These are phyloP conservation scores for Tiphia femorata DNA, from an alignment of 2,888 invertebrate genomes.

Conservation along the genomic window DNA sequence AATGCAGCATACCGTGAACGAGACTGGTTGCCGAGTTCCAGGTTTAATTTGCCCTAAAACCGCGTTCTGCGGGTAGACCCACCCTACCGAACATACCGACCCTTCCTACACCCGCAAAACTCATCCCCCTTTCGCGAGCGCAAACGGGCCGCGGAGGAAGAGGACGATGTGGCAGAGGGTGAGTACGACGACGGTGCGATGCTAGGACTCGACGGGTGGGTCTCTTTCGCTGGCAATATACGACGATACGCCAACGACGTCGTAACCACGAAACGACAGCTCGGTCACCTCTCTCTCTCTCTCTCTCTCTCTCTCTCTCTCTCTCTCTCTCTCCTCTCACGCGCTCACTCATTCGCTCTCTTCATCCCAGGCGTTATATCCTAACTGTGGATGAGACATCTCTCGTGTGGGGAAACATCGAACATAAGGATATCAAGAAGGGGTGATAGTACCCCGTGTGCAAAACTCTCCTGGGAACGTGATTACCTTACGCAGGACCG, in stretches of 20 bases:
- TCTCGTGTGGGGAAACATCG: constrained; percentile 20
- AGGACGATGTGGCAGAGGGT: not conserved
- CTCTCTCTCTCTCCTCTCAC: not conserved
- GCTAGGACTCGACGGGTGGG: too few species aligned
- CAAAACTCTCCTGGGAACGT: constrained; percentile 13
- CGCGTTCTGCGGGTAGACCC: constrained; percentile 29
- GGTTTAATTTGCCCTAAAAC: constrained; percentile 45
- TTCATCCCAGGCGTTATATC: constrained; percentile 6
- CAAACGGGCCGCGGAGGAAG: not conserved
- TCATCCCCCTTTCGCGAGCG: constrained; percentile 4
- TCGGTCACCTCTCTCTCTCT: constrained; percentile 13
- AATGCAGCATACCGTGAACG: constrained; percentile 10
- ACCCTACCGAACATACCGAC: constrained; percentile 12
- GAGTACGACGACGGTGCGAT: constrained; percentile 4
- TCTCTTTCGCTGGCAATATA: constrained; percentile 36
- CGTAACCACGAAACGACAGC: constrained; percentile 46
- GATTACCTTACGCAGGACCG: constrained; percentile 31
- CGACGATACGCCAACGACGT: constrained; percentile 48
- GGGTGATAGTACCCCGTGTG: constrained; percentile 16
- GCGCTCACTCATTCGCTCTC: too few species aligned
- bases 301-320: not conserved
- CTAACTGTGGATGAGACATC: constrained; percentile 27
- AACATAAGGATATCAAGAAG: constrained; percentile 31
- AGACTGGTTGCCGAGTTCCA: constrained; percentile 23
- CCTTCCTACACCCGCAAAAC: constrained; percentile 15